Evolutionary conservation across 1,140 invertebrate genomes (phyloP).

Genomic region (Phthorimaea operculella): DNA sequence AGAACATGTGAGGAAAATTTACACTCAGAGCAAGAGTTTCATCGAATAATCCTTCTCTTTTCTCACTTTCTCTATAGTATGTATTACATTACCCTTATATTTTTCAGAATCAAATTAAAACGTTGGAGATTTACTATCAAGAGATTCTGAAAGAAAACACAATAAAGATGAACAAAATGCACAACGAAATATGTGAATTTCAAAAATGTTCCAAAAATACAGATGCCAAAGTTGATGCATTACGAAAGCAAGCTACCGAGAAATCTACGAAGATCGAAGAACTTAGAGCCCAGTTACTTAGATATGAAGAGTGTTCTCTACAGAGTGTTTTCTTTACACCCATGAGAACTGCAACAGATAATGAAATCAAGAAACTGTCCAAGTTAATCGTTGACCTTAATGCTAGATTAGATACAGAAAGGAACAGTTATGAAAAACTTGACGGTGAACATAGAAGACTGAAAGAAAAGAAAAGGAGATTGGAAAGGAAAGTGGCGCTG

Average conservation of each 20-base stretch:
- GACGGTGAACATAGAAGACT: slow-evolving; percentile 36
- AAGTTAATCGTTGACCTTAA: slow-evolving; percentile 48
- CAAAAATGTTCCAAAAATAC: slow-evolving; percentile 49
- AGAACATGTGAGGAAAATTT: too few species aligned
- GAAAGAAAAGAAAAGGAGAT: slow-evolving; percentile 42
- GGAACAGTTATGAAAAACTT: slow-evolving; percentile 50
- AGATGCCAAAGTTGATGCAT: slow-evolving; percentile 53
- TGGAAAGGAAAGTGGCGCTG: slow-evolving; percentile 31
- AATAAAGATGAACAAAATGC: slow-evolving; percentile 53
- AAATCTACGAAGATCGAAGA: slow-evolving; percentile 57
- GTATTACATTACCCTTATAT: background rate
- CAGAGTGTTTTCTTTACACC: slow-evolving; percentile 61
- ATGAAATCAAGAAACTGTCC: slow-evolving; percentile 53
- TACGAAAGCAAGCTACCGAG: slow-evolving; percentile 47
- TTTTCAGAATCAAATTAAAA: slow-evolving; percentile 59
- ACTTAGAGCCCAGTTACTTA: slow-evolving; percentile 44
- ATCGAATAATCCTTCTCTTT: too few species aligned
- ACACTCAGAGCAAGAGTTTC: too few species aligned
- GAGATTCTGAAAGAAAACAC: slow-evolving; percentile 56
- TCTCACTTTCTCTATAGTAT: too few species aligned
- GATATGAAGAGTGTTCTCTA: slow-evolving; percentile 57
- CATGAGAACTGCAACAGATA: slow-evolving; percentile 60
- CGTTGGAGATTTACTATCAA: slow-evolving; percentile 51
- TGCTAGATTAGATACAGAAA: slow-evolving; percentile 39
- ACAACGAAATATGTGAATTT: slow-evolving; percentile 43